A percentile compares a stretch with the other conserved stretches of the same genome.
Conservation (phyloP, 2,113 vertebrate species). For the Osmerus eperlanus region DNA sequence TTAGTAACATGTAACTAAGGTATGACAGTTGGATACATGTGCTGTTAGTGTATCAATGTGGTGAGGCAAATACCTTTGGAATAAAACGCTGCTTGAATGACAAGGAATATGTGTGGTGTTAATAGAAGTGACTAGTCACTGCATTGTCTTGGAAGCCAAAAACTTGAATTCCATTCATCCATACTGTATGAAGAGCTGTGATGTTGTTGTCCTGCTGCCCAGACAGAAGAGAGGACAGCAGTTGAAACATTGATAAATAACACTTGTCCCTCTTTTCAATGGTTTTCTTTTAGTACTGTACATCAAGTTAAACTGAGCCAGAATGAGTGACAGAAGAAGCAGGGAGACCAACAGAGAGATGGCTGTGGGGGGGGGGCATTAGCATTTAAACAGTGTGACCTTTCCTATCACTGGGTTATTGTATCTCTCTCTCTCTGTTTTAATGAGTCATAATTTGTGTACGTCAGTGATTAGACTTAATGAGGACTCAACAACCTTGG, state of each 20-base stretch:
- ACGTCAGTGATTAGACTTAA: conserved; percentile 54
- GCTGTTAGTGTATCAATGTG: no score
- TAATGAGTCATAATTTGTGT: conserved; percentile 53
- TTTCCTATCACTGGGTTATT: not conserved
- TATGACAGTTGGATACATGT: no score
- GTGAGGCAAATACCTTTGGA: no score
- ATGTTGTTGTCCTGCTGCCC: conserved; percentile 10
- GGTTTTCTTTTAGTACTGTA: not conserved
- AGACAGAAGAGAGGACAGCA: conserved; percentile 22
- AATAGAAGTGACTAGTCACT: no score
- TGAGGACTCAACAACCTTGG: conserved; percentile 51
- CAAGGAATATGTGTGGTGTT: no score
- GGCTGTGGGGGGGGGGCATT: conserved; percentile 19
- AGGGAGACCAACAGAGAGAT: not conserved
- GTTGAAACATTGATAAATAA: conserved; percentile 60
- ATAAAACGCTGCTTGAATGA: no score
- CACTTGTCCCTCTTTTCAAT: not conserved
- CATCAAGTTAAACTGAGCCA: not conserved
- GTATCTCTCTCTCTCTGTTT: conserved; percentile 3
- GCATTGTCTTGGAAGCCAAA: no score
- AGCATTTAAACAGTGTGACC: not conserved
- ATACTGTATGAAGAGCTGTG: no score
- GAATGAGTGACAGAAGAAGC: not conserved
- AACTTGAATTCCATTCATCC: no score
- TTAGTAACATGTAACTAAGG: no score